These are phyloP conservation scores for Bombus confusus DNA, from an alignment of 1,140 invertebrate species.

Conservation along the genomic window DNA sequence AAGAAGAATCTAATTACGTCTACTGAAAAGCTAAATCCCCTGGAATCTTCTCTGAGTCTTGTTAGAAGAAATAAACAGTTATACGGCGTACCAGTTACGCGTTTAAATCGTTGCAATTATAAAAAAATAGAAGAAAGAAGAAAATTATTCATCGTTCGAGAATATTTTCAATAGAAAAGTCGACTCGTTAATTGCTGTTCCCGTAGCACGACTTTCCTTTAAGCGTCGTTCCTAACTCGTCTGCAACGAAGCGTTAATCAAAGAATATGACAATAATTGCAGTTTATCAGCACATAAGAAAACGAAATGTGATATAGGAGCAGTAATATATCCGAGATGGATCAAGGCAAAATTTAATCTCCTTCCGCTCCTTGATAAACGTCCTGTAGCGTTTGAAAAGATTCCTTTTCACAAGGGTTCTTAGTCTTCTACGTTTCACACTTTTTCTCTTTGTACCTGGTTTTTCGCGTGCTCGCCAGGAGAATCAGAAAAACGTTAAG, in stretches of 20 bases:
- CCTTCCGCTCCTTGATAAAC: neutral
- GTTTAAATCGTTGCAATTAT: neutral
- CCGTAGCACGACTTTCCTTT: neutral
- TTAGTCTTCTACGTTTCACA: neutral
- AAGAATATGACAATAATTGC: neutral
- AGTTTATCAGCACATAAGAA: neutral
- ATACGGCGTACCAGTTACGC: neutral
- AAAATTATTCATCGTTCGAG: neutral
- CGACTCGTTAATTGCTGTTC: neutral
- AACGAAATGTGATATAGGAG: neutral
- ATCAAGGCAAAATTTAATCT: neutral
- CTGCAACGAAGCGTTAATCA: neutral
- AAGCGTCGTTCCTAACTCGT: neutral
- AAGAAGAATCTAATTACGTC: too few relatives aligned
- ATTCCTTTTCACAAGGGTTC: neutral
- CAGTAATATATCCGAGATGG: neutral
- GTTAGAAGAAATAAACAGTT: neutral
- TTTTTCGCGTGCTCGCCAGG: neutral
- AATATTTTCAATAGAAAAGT: neutral
- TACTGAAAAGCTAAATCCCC: too few relatives aligned
- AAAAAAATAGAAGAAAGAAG: neutral
- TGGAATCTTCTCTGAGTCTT: neutral
- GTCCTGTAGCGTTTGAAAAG: neutral
- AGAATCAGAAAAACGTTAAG: neutral
- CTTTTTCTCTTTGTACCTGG: neutral